These are phyloP conservation scores for Synanthedon andrenaeformis DNA, from an alignment of 2,888 invertebrate genomes.

Conservation along the genomic window DNA sequence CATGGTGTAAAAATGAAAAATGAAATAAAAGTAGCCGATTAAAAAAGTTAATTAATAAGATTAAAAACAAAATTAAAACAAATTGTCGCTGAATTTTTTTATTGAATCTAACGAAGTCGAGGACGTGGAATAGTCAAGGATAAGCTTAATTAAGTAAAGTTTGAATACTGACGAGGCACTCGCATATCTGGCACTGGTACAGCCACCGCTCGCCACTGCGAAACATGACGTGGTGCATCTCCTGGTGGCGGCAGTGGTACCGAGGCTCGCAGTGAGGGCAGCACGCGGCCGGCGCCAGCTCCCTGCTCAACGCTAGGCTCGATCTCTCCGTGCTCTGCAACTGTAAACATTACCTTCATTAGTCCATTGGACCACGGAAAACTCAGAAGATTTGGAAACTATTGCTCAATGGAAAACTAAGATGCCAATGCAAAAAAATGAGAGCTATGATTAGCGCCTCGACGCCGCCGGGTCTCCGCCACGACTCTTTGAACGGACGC, in stretches of 20 bases:
- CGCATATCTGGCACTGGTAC: slow-evolving; percentile 92
- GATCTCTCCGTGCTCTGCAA: slow-evolving; percentile 64
- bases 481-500: no score
- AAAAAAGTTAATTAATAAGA: no score
- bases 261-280: slow-evolving; percentile 85
- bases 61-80: no score
- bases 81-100: no score
- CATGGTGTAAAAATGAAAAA: no score
- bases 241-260: slow-evolving; percentile 83
- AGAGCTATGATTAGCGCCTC: slow-evolving; percentile 15
- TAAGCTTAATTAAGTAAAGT: neutral
- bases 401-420: neutral
- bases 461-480: no score
- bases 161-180: slow-evolving; percentile 79
- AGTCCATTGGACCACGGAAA: slow-evolving; percentile 1
- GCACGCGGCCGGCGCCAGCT: slow-evolving; percentile 71
- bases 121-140: no score
- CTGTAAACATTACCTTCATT: slow-evolving; percentile 9
- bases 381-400: neutral
- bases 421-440: slow-evolving; percentile 2
- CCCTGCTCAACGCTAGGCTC: slow-evolving; percentile 70
- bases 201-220: slow-evolving; percentile 89
- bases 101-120: no score
- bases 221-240: slow-evolving; percentile 79
- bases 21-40: no score